phyloP scores from a whole-genome alignment of 1,140 invertebrate species.

The Paracyclopina nana region DNA sequence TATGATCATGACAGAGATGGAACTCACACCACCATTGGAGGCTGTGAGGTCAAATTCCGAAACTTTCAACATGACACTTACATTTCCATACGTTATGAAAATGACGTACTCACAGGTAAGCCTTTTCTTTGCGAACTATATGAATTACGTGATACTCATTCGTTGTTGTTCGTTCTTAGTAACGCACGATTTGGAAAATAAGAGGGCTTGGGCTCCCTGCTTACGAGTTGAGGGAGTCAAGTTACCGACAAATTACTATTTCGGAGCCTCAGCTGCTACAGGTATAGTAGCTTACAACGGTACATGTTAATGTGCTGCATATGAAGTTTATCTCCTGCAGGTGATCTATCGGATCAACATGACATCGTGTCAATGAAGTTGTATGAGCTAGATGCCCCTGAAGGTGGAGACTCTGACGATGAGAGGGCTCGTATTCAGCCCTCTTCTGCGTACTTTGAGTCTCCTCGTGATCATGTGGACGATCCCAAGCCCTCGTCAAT shows the following conservation, averaged over 20 bases:
- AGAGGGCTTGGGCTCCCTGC: slow-evolving; percentile 82
- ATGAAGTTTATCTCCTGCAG: slow-evolving; percentile 5
- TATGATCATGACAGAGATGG: slow-evolving; percentile 98
- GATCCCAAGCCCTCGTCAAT: slow-evolving; percentile 56
- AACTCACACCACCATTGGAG: slow-evolving; percentile 85
- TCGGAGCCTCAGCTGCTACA: slow-evolving; percentile 84
- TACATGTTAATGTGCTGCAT: background rate
- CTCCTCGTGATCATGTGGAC: slow-evolving; percentile 43
- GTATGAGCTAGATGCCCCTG: slow-evolving; percentile 58
- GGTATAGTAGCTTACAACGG: slow-evolving; percentile 31
- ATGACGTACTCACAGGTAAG: slow-evolving; percentile 14
- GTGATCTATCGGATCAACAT: slow-evolving; percentile 60
- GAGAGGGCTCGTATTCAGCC: slow-evolving; percentile 36
- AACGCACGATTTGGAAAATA: slow-evolving; percentile 71
- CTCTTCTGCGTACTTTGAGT: slow-evolving; percentile 54
- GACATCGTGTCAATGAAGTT: slow-evolving; percentile 79
- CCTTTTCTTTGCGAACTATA: background rate
- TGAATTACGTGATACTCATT: background rate
- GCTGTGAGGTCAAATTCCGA: slow-evolving; percentile 80
- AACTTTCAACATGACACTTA: slow-evolving; percentile 81
- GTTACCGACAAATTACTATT: slow-evolving; percentile 83
- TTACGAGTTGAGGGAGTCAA: slow-evolving; percentile 69
- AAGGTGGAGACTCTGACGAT: slow-evolving; percentile 27
- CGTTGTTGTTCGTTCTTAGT: slow-evolving; percentile 34
- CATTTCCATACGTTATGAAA: slow-evolving; percentile 40